Evolutionary conservation across 2,797 vertebrate genomes (phyloP), one percentile per base, ranked within the genome.

Genomic region (Artibeus jamaicensis): DNA sequence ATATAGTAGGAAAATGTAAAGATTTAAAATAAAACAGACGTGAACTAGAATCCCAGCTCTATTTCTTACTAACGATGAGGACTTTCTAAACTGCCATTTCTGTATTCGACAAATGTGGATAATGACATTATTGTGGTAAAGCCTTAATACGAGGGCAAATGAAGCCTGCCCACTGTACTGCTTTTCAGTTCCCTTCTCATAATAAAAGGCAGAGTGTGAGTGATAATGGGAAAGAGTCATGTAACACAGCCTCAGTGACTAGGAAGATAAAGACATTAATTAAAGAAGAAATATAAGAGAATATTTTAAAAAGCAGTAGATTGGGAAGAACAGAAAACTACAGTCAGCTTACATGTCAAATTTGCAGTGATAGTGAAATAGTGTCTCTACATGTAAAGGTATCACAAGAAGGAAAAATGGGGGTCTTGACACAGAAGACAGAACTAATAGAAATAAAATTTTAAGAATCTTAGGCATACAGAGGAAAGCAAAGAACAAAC

Each of bases 1-100:
- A 74, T 42, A 57, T 4, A 29, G 5, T 9, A 92, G 32, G 7
- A 93, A 93, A 82, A 93, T 19, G 24, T 85, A 62, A 86, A 29
- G n/a, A 86, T 50, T 94, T 83, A 93, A 32, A 79, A 89, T 83
- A 50, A 87, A 86, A 73, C 4, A 88, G 48, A 78, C 84, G 7
- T 67, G 44, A n/a, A 16, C 6, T 34, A 86, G 76, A 93, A 93
- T 89, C 10, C 42, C 42, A 93, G 24, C 11, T 86, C 42, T 83
- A 86, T 24, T 16, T 67, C 32, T 44, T 87, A 84, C 3, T 29
- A 86, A 37, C 39, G 93, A 18, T 22, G 48, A 86, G 15, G 4
- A 19, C 81, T 93, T 93, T 42, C 26, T 84, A 95, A 93, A 81
- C 21, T 18, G 39, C 22, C 77, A 87, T 32, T 77, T 88, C 37